These are phyloP conservation scores for Corythornis madagascariensis DNA, from an alignment of 2,113 vertebrate species.

Conservation along the genomic window DNA sequence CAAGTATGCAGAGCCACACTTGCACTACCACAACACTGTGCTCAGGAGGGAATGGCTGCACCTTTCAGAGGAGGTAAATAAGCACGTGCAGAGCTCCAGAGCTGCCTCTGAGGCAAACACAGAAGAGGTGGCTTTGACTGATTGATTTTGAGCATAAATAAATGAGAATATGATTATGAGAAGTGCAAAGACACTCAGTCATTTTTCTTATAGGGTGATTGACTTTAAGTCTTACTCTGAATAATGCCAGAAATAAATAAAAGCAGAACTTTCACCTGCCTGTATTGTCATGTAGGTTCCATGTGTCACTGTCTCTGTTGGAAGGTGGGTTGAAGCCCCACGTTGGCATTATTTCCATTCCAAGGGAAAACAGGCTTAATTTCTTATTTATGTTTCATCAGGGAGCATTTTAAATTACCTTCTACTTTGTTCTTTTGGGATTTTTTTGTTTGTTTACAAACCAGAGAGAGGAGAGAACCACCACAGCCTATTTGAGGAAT, in stretches of 20 bases:
- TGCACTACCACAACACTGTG: constrained; percentile 78
- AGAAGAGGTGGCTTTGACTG: not conserved
- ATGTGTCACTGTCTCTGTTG: not conserved
- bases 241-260: not conserved
- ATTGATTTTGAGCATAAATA: not conserved
- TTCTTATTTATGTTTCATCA: not conserved
- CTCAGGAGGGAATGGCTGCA: constrained; percentile 79
- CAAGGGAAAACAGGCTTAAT: not conserved
- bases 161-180: not conserved
- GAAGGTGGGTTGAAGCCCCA: not conserved
- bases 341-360: not conserved
- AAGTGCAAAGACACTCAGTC: not conserved
- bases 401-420: not conserved
- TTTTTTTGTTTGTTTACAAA: constrained; percentile 54
- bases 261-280: not conserved
- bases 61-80: constrained; percentile 75
- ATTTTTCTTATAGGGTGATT: not conserved
- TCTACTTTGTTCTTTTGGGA: not conserved
- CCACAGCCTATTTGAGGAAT: constrained; percentile 72
- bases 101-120: not conserved
- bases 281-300: not conserved
- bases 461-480: constrained; percentile 81
- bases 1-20: constrained; percentile 80
- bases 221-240: not conserved
- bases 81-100: not conserved